These are phyloP conservation scores for Alentia gelatinosa DNA, from an alignment of 2,888 invertebrate genomes.

Conservation along the genomic window DNA sequence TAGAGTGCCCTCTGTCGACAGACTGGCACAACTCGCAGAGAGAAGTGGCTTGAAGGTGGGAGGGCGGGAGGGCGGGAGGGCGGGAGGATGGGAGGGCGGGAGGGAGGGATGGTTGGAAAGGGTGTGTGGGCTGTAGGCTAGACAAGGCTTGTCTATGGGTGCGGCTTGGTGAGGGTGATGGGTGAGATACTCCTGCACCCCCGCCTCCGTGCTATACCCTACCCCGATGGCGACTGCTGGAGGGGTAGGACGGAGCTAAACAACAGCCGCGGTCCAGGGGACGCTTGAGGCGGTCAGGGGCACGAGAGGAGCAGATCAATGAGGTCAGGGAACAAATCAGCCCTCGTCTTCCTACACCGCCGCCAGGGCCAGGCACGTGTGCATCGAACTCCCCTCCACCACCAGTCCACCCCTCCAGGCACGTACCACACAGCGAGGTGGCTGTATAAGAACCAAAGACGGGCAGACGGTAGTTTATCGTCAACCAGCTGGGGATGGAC, in stretches of 20 bases:
- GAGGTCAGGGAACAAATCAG: conserved; percentile 17
- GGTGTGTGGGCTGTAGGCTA: neutral
- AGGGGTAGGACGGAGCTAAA: neutral
- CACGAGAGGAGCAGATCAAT: neutral
- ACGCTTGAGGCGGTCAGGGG: neutral
- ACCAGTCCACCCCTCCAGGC: neutral
- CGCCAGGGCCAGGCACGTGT: neutral
- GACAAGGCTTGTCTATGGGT: neutral
- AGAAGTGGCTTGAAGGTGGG: neutral
- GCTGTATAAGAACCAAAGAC: too few relatives aligned
- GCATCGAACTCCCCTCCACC: neutral
- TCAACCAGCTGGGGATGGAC: too few relatives aligned
- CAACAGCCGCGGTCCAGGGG: neutral
- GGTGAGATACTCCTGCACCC: neutral
- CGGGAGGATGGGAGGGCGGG: neutral
- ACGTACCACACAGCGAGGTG: neutral
- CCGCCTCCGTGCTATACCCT: neutral
- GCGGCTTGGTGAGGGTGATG: neutral
- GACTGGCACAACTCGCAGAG: neutral
- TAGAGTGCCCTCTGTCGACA: neutral
- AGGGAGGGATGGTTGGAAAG: neutral
- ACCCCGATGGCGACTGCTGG: neutral
- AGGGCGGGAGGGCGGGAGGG: neutral
- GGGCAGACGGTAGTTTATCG: too few relatives aligned
- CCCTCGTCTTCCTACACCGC: neutral